Evolutionary conservation across 2,113 vertebrate genomes (phyloP).

Genomic region (Periophthalmus modestus): DNA sequence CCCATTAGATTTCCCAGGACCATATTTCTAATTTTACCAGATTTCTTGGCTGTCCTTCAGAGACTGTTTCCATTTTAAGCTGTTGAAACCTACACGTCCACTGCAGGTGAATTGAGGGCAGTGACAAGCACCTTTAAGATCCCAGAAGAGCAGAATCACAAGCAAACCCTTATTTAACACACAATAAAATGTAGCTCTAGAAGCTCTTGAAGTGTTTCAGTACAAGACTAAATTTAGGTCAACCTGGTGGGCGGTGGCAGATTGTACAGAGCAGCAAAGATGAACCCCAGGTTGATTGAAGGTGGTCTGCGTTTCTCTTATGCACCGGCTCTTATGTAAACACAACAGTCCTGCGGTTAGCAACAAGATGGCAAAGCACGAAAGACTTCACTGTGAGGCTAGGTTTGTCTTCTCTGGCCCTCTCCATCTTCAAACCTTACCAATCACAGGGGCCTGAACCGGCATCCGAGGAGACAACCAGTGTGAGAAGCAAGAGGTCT

Average conservation of each 20-base stretch:
- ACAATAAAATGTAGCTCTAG: too few species aligned
- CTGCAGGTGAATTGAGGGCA: constrained; percentile 49
- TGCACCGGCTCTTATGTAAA: constrained; percentile 83
- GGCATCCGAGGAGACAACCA: too few species aligned
- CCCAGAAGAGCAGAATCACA: constrained; percentile 44
- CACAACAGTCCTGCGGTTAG: constrained; percentile 80
- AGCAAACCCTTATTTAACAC: constrained; percentile 57
- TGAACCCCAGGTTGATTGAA: constrained; percentile 75
- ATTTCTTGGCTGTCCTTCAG: constrained; percentile 12
- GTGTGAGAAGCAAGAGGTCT: constrained; percentile 68
- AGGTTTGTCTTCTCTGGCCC: constrained; percentile 69
- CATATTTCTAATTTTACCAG: constrained; percentile 11
- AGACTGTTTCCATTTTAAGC: constrained; percentile 11
- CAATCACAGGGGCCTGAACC: too few species aligned
- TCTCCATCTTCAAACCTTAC: constrained; percentile 58
- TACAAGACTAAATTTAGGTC: constrained; percentile 82
- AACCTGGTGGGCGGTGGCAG: constrained; percentile 65
- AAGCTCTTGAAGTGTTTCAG: too few species aligned
- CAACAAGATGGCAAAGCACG: constrained; percentile 76
- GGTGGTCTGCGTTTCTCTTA: constrained; percentile 83
- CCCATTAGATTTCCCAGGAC: constrained; percentile 15
- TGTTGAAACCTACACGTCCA: constrained; percentile 23
- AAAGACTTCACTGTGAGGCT: constrained; percentile 81
- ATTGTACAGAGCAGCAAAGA: constrained; percentile 79
- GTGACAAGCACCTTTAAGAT: constrained; percentile 44